A percentile compares a stretch with the other conserved stretches of the same genome.
phyloP scores from a whole-genome alignment of 1,140 invertebrate species.

The Physella acuta region DNA sequence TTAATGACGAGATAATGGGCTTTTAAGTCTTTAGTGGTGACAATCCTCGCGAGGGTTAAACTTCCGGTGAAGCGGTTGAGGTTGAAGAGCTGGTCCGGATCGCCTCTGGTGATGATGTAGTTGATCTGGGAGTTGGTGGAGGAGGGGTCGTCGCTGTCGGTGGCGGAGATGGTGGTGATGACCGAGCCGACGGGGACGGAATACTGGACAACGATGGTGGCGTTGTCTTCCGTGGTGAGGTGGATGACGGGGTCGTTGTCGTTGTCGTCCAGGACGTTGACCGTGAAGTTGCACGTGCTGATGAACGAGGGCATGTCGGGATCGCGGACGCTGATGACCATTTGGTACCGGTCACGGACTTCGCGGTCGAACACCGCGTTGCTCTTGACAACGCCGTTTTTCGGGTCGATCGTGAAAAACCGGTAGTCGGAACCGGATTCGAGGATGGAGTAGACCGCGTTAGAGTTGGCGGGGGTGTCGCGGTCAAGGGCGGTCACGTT shows the following conservation, averaged over 20 bases:
- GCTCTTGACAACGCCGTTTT: constrained; percentile 30
- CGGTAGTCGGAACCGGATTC: constrained; percentile 11
- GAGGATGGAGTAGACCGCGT: constrained; percentile 24
- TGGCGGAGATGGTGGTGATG: constrained; percentile 38
- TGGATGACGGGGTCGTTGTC: constrained; percentile 52
- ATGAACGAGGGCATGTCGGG: constrained; percentile 23
- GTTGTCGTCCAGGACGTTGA: constrained; percentile 51
- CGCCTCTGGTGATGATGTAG: constrained; percentile 34
- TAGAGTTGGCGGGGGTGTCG: constrained; percentile 21
- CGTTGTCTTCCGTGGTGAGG: constrained; percentile 42
- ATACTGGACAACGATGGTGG: constrained; percentile 37
- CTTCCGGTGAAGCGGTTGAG: constrained; percentile 39
- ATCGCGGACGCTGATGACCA: constrained; percentile 39
- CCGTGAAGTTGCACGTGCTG: constrained; percentile 41
- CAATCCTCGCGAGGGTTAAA: constrained; percentile 35
- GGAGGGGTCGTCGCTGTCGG: constrained; percentile 38
- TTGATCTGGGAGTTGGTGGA: constrained; percentile 13
- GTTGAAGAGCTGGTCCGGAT: constrained; percentile 39
- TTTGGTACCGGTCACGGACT: constrained; percentile 27
- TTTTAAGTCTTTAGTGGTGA: constrained; percentile 35
- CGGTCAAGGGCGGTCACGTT: constrained; percentile 28
- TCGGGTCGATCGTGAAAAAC: constrained; percentile 32
- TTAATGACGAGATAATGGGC: constrained; percentile 37
- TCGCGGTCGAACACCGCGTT: constrained; percentile 38
- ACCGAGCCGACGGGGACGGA: constrained; percentile 29